Conservation (phyloP, 2,113 vertebrate species). For the Steatornis caripensis region DNA sequence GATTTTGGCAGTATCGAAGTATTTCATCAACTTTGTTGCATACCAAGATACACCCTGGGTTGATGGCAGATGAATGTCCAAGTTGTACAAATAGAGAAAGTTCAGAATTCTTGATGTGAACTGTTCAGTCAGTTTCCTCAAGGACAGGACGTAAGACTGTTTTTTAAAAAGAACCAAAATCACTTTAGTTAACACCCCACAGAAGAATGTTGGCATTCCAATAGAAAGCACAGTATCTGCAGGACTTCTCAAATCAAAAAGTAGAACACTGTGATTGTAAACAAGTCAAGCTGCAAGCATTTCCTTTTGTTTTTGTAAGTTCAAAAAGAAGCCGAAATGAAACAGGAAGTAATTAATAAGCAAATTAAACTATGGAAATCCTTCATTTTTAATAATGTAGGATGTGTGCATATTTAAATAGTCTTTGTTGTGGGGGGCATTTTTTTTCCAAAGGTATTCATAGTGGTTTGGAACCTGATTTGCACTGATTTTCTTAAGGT, state of each 20-base stretch:
- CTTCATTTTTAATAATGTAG: background rate
- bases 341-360: background rate
- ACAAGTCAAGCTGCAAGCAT: background rate
- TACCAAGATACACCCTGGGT: background rate
- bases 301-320: background rate
- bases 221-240: background rate
- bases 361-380: background rate
- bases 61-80: background rate
- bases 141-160: background rate
- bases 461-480: background rate
- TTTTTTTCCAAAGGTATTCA: background rate
- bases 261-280: background rate
- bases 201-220: constrained; percentile 20
- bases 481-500: background rate
- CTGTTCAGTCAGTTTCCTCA: background rate
- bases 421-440: background rate
- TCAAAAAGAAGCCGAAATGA: background rate
- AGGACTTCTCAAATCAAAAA: background rate
- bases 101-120: background rate
- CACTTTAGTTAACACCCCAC: background rate
- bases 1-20: background rate
- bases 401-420: background rate
- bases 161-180: background rate
- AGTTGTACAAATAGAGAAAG: background rate
- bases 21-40: background rate